phyloP scores from a whole-genome alignment of 1,140 invertebrate species.

The Drosophila sproati region DNA sequence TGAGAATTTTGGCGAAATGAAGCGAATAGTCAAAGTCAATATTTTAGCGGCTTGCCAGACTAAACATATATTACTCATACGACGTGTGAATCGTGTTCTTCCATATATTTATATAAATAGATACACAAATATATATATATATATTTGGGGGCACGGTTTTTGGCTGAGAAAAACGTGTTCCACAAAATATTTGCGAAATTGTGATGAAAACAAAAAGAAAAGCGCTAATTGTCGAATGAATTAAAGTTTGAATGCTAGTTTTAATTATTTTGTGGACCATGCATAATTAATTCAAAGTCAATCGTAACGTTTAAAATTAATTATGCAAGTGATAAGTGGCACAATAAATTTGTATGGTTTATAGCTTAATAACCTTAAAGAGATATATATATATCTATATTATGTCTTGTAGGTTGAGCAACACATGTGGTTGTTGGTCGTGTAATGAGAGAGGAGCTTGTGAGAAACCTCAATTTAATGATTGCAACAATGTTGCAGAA shows the following conservation, averaged over 20 bases:
- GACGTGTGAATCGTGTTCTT: slow-evolving; percentile 33
- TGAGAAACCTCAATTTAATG: slow-evolving; percentile 20
- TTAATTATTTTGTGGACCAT: background rate
- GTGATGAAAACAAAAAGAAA: slow-evolving; percentile 23
- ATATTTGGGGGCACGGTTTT: slow-evolving; percentile 58
- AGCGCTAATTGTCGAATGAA: slow-evolving; percentile 66
- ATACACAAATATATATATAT: background rate
- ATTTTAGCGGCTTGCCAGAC: background rate
- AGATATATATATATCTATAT: slow-evolving; percentile 34
- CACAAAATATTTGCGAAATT: slow-evolving; percentile 45
- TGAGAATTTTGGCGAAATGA: background rate
- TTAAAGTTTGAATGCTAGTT: slow-evolving; percentile 26
- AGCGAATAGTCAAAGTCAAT: background rate
- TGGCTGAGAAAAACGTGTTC: slow-evolving; percentile 63
- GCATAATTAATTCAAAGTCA: slow-evolving; percentile 9
- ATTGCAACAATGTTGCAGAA: slow-evolving; percentile 23
- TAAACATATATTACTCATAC: slow-evolving; percentile 39
- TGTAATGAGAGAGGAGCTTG: slow-evolving; percentile 31
- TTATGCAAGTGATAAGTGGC: slow-evolving; percentile 53
- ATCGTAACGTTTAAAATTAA: background rate
- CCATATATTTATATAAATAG: slow-evolving; percentile 6
- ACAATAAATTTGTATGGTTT: slow-evolving; percentile 50
- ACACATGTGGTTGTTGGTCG: slow-evolving; percentile 29
- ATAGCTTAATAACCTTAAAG: slow-evolving; percentile 16
- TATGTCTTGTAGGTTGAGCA: slow-evolving; percentile 40